Percentiles rank a stretch among this genome's conserved stretches.
phyloP scores from a whole-genome alignment of 2,797 vertebrate genomes.

The Peromyscus melanophrys region DNA sequence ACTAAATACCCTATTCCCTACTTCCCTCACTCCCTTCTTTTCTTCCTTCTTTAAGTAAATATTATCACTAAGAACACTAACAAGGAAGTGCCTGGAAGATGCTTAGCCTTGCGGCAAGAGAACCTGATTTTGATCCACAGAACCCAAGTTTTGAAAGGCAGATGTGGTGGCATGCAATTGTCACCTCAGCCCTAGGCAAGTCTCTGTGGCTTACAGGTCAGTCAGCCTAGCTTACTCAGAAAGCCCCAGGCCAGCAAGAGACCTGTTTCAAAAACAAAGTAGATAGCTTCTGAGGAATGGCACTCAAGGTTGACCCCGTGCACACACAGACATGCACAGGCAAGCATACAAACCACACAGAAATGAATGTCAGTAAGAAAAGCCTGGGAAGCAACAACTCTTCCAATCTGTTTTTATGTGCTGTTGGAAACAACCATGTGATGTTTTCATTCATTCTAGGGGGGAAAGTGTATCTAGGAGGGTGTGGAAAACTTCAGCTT shows the following conservation, averaged over 20 bases:
- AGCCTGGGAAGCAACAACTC: slow-evolving; percentile 9
- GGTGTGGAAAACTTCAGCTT: slow-evolving; percentile 70
- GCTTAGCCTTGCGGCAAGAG: background rate
- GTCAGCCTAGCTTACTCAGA: background rate
- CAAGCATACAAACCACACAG: background rate
- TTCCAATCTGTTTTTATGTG: slow-evolving; percentile 48
- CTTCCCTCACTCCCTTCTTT: background rate
- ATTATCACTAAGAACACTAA: background rate
- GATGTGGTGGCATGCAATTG: too few species aligned
- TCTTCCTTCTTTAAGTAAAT: slow-evolving; percentile 47
- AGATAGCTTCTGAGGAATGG: background rate
- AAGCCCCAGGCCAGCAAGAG: background rate
- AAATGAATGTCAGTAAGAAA: slow-evolving; percentile 4
- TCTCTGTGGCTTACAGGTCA: background rate
- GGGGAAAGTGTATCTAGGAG: background rate
- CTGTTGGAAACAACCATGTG: slow-evolving; percentile 38
- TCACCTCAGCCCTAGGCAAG: background rate
- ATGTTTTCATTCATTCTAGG: background rate
- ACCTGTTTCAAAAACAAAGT: background rate
- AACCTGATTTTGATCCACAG: background rate
- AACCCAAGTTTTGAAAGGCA: background rate
- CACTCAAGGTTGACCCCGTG: background rate
- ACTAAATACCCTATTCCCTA: background rate
- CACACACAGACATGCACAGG: background rate
- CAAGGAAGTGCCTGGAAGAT: background rate